Evolutionary conservation across 2,797 vertebrate species (phyloP).

Genomic region (Podargus strigoides): DNA sequence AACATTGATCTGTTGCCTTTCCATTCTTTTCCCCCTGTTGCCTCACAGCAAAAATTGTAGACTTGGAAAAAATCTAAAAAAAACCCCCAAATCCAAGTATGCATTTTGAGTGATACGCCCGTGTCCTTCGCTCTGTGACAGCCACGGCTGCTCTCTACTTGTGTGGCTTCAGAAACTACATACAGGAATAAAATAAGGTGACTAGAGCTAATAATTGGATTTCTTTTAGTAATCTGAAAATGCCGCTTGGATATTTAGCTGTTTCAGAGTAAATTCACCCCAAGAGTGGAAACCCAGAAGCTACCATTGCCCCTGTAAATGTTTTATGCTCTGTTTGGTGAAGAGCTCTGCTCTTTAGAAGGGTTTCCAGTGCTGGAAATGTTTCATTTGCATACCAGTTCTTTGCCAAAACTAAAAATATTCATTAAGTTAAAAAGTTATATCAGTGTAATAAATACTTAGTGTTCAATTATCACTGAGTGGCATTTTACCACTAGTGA

Average conservation of each 20-base stretch:
- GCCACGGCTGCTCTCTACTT: not conserved
- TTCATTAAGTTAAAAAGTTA: not conserved
- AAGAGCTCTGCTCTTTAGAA: not conserved
- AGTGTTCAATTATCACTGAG: not conserved
- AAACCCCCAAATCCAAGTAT: not conserved
- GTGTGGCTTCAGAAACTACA: not conserved
- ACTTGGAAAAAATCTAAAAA: not conserved
- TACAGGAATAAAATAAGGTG: accelerated
- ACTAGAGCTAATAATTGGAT: not conserved
- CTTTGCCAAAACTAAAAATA: not conserved
- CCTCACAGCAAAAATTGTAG: not conserved
- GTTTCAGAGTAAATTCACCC: not conserved
- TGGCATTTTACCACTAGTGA: not conserved
- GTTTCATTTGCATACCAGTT: not conserved
- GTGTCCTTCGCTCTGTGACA: not conserved
- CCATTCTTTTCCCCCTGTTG: not conserved
- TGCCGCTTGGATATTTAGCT: not conserved
- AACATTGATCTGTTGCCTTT: not conserved
- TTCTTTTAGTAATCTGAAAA: not conserved
- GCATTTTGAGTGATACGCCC: not conserved
- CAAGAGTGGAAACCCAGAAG: not conserved
- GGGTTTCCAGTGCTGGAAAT: not conserved
- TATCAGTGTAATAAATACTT: not conserved
- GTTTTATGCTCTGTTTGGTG: not conserved
- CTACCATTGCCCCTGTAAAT: accelerated